Conservation (phyloP, 2,113 vertebrate genomes). For the Cyanistes caeruleus region DNA sequence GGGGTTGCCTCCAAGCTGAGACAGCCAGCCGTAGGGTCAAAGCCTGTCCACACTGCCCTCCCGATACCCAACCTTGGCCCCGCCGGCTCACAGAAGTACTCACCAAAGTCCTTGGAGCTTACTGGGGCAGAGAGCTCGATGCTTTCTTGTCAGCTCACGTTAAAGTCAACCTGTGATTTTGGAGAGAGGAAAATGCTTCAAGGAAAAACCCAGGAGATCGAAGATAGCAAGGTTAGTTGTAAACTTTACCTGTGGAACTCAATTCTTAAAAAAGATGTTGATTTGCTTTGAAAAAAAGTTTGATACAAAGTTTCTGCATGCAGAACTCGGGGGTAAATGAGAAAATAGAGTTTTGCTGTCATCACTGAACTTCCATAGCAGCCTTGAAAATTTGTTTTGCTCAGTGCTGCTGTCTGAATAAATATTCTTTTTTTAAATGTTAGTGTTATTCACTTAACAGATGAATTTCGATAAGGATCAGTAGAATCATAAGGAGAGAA, state of each 20-base stretch:
- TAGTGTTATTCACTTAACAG: background rate
- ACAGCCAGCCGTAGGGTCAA: slow-evolving; percentile 85
- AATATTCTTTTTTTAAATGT: background rate
- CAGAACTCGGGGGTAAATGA: background rate
- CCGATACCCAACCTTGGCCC: slow-evolving; percentile 86
- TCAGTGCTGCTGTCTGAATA: background rate
- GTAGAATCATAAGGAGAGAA: background rate
- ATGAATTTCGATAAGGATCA: background rate
- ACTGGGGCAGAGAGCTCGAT: slow-evolving; percentile 70
- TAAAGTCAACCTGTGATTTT: slow-evolving; percentile 83
- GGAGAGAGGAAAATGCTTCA: slow-evolving; percentile 76
- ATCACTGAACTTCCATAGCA: background rate
- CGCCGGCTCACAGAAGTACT: slow-evolving; percentile 74
- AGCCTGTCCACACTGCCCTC: slow-evolving; percentile 90
- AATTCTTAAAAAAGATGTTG: background rate
- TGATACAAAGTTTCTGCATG: background rate
- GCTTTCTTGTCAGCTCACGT: slow-evolving; percentile 86
- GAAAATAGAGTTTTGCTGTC: background rate
- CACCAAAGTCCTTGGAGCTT: slow-evolving; percentile 80
- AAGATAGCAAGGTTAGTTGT: slow-evolving; percentile 94
- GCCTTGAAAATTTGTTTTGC: background rate
- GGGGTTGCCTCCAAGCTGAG: slow-evolving; percentile 93
- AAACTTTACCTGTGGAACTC: slow-evolving; percentile 17
- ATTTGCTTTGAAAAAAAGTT: background rate
- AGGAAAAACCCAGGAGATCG: slow-evolving; percentile 80